Conservation (phyloP, 2,888 invertebrate species). For the Drosophila kanekoi region DNA sequence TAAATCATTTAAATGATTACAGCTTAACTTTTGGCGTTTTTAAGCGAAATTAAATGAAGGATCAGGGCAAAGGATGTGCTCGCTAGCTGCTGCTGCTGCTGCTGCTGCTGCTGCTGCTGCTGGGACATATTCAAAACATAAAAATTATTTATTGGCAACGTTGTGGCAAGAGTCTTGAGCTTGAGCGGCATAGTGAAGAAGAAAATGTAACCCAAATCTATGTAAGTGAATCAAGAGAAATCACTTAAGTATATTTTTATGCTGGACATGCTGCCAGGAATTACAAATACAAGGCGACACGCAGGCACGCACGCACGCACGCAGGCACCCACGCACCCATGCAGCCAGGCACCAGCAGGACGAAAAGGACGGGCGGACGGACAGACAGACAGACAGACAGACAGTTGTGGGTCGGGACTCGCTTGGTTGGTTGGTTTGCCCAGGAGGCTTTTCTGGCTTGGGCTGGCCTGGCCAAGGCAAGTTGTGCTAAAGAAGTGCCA, state of each 20-base stretch:
- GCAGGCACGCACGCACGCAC: slow-evolving; percentile 63
- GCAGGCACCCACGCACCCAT: slow-evolving; percentile 39
- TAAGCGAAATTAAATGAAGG: slow-evolving; percentile 81
- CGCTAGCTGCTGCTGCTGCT: background rate
- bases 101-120: background rate
- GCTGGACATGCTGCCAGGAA: slow-evolving; percentile 81
- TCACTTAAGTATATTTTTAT: slow-evolving; percentile 82
- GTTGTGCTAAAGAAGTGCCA: slow-evolving; percentile 69
- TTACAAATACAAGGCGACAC: slow-evolving; percentile 76
- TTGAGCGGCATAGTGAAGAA: slow-evolving; percentile 38
- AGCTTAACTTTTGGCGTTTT: slow-evolving; percentile 81
- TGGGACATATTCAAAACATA: slow-evolving; percentile 62
- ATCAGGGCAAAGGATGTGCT: slow-evolving; percentile 24
- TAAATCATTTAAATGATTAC: slow-evolving; percentile 81
- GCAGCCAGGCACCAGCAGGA: slow-evolving; percentile 5
- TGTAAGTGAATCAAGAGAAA: slow-evolving; percentile 81
- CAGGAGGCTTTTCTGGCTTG: slow-evolving; percentile 54
- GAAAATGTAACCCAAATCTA: slow-evolving; percentile 81
- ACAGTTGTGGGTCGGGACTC: slow-evolving; percentile 53
- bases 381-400: slow-evolving; percentile 3
- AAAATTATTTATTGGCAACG: slow-evolving; percentile 77
- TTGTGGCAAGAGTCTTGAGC: slow-evolving; percentile 36
- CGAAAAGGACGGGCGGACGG: slow-evolving; percentile 18
- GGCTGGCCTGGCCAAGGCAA: slow-evolving; percentile 13
- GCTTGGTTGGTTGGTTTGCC: slow-evolving; percentile 62